phyloP scores from a whole-genome alignment of 2,113 vertebrate genomes.

The Hyperopisus bebe region DNA sequence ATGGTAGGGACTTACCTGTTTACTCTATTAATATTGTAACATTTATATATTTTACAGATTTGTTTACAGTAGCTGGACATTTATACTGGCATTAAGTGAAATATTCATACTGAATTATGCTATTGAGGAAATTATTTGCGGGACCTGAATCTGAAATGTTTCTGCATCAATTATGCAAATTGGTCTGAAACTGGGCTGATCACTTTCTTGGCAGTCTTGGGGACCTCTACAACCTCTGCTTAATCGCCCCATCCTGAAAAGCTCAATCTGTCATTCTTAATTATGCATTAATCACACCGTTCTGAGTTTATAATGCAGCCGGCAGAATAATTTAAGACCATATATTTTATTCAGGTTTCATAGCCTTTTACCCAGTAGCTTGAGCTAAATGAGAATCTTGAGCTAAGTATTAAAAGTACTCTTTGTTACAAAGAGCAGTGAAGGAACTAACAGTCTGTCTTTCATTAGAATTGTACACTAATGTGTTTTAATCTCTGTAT shows the following conservation, averaged over 20 bases:
- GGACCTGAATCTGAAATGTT: not conserved
- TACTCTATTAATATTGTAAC: not conserved
- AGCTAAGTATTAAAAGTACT: slow-evolving; percentile 6
- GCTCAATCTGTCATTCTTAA: not conserved
- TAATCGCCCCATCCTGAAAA: not conserved
- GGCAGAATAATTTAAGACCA: slow-evolving; percentile 1
- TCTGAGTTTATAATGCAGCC: not conserved
- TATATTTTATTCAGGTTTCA: not conserved
- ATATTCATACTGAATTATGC: not conserved
- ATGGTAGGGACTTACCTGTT: not conserved
- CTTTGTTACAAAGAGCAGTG: not conserved
- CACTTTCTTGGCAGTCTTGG: not conserved
- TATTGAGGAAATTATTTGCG: not conserved
- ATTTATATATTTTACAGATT: not conserved
- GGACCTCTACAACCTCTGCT: not conserved
- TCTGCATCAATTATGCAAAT: slow-evolving; percentile 2
- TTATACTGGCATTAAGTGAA: not conserved
- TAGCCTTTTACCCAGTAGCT: not conserved
- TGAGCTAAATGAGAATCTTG: not conserved
- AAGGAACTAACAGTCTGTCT: not conserved
- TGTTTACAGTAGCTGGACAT: not conserved
- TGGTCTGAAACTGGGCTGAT: not conserved
- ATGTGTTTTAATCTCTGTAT: slow-evolving; percentile 2
- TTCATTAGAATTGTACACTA: not conserved
- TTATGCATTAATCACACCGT: not conserved